phyloP scores from a whole-genome alignment of 2,888 invertebrate genomes.

The Limnephilus lunatus region DNA sequence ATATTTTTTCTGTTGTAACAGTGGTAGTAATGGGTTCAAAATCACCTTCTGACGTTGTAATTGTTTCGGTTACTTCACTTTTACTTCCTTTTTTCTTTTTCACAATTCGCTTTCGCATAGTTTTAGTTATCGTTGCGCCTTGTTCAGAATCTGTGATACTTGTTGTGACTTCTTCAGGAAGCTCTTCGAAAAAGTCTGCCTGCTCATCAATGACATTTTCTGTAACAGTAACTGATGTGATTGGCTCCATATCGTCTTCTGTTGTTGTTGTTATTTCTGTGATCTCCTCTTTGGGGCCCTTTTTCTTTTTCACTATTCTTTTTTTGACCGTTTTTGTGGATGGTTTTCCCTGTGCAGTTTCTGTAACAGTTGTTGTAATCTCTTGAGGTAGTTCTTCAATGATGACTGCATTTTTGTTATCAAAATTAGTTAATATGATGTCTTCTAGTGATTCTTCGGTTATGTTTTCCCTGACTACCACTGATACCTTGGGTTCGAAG shows the following conservation, averaged over 20 bases:
- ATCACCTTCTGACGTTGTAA: constrained; percentile 72
- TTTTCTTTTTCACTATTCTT: constrained; percentile 66
- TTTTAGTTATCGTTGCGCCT: constrained; percentile 69
- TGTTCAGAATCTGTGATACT: neutral
- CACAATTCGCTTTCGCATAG: constrained; percentile 68
- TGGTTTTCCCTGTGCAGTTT: constrained; percentile 40
- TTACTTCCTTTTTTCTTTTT: constrained; percentile 68
- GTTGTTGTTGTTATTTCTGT: constrained; percentile 63
- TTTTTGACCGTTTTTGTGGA: constrained; percentile 68
- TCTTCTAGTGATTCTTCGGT: constrained; percentile 33
- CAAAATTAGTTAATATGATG: constrained; percentile 65
- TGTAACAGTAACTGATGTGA: constrained; percentile 67
- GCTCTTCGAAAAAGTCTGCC: constrained; percentile 67
- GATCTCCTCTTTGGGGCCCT: constrained; percentile 41
- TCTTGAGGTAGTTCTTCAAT: constrained; percentile 64
- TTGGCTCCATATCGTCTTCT: constrained; percentile 68
- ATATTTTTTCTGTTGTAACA: constrained; percentile 58
- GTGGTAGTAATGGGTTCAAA: constrained; percentile 66
- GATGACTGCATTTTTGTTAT: neutral
- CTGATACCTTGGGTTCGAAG: constrained; percentile 67
- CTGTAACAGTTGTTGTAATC: constrained; percentile 62
- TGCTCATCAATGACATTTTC: constrained; percentile 62
- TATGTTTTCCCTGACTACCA: constrained; percentile 67
- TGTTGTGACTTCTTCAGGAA: constrained; percentile 32
- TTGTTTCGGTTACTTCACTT: constrained; percentile 69